Base-by-base conservation (phyloP, 2,113 vertebrate species). In the Pygoscelis adeliae region DNA sequence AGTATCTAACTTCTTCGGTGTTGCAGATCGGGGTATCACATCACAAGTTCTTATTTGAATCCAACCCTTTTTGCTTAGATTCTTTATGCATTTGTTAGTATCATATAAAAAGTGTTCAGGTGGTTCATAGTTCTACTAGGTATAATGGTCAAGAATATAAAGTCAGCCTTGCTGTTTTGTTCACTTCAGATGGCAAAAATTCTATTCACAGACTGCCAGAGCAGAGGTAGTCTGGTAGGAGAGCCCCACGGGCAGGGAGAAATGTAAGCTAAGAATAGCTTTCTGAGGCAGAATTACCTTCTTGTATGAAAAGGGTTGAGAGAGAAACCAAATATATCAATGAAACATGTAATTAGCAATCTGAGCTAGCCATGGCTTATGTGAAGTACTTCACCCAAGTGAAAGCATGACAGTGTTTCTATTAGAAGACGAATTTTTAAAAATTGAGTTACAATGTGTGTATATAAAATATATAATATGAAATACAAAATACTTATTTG, bases 401-500 rank as follows among this genome's bases (percentile, higher is more conserved):
- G 62, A 52, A 86, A 71, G 22, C 10, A 16, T 53, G 42, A 42
- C 40, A 38, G 14, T 36, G 1, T 73, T 76, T 49, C 29, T 90
- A 3, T 46, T 59, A 40, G 63, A 74, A 72, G 62, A 27, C 1
- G 7, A 5, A 36, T 58, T n/a, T 72, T 34, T 42, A 19, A 63
- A 50, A 55, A 38, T 10, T 32, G 26, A 83, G 14, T 19, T 77
- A 25, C 9, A 32, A 6, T 55, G 27, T 63, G 3, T 27, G 8
- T 47, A 27, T 59, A 34, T n/a, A 18, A 70, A 58, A 59, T 74
- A 44, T 1, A 5, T 49, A 55, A 17, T 14, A 30, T 4, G 30
- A 83, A 73, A 14, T 59, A 19, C 16, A 58, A n/a, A 1, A 1
- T 19, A 16, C 13, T 1, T 46, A 3, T 55, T 8, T 15, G 3